A percentile compares a stretch with the other conserved stretches of the same genome.
Conservation (phyloP, 2,888 invertebrate genomes). For the Metallyticus violacea region DNA sequence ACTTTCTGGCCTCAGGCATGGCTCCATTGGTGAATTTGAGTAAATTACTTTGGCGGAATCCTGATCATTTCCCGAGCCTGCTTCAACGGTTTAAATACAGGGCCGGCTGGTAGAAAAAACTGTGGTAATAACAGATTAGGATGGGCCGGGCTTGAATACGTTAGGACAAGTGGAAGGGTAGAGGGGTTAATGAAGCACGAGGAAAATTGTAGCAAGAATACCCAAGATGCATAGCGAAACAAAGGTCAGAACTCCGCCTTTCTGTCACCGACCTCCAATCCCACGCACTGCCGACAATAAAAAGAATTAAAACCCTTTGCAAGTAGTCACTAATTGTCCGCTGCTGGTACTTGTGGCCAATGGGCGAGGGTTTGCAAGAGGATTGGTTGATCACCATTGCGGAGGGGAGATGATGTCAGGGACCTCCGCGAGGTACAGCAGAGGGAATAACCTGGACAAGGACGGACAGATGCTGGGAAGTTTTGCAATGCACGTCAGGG, state of each 20-base stretch:
- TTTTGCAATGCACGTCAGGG: background rate
- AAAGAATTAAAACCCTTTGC: background rate
- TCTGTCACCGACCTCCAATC: background rate
- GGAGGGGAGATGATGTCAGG: background rate
- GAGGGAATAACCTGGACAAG: slow-evolving; percentile 1
- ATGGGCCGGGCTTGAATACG: background rate
- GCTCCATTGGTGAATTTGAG: background rate
- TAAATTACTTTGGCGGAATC: background rate
- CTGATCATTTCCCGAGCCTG: background rate
- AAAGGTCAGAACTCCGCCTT: background rate
- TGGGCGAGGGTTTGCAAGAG: background rate
- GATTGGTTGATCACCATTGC: background rate
- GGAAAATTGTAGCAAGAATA: background rate
- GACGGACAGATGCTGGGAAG: background rate
- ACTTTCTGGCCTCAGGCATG: background rate
- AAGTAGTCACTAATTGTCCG: background rate
- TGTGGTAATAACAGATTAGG: background rate
- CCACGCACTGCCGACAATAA: background rate
- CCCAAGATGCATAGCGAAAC: background rate
- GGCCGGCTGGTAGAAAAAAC: background rate
- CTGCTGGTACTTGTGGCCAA: background rate
- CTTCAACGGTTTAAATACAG: background rate
- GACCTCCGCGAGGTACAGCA: background rate
- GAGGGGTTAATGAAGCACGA: background rate
- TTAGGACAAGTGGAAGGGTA: too few species aligned